Evolutionary conservation across 2,888 invertebrate species (phyloP).

Genomic region (Nymphalis urticae): DNA sequence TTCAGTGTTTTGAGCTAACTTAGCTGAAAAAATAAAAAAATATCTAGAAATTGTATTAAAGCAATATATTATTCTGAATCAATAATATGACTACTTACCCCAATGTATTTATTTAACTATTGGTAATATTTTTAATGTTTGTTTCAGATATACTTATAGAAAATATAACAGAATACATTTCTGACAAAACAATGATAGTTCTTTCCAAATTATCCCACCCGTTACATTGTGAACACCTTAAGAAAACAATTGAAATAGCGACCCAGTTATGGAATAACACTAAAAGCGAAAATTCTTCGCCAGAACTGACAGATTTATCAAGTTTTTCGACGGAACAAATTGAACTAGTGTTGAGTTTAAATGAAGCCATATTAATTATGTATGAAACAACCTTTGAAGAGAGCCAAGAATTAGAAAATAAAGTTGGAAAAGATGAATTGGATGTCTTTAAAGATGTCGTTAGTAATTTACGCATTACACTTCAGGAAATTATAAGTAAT

Average conservation of each 20-base stretch:
- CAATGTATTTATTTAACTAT: too few species aligned
- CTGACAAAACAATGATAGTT: slow-evolving; percentile 46
- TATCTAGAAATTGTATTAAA: too few species aligned
- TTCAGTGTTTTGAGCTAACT: too few species aligned
- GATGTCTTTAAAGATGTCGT: slow-evolving; percentile 14
- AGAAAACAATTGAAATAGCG: slow-evolving; percentile 48
- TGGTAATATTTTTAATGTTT: neutral
- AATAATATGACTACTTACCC: too few species aligned
- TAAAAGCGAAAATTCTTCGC: slow-evolving; percentile 21
- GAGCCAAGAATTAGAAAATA: slow-evolving; percentile 1
- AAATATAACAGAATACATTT: slow-evolving; percentile 45
- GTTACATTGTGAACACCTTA: slow-evolving; percentile 44
- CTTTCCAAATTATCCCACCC: slow-evolving; percentile 45
- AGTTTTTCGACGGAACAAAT: slow-evolving; percentile 14
- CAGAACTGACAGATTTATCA: slow-evolving; percentile 17
- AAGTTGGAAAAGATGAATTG: slow-evolving; percentile 12
- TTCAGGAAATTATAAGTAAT: slow-evolving; percentile 13
- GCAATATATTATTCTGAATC: too few species aligned
- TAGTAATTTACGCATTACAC: slow-evolving; percentile 16
- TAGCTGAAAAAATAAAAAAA: too few species aligned
- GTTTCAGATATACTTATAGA: slow-evolving; percentile 14
- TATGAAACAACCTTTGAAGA: slow-evolving; percentile 16
- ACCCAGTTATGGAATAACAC: slow-evolving; percentile 48
- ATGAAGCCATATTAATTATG: slow-evolving; percentile 21
- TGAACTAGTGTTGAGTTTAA: slow-evolving; percentile 19